A percentile compares a stretch with the other conserved stretches of the same genome.
These are phyloP conservation scores for Sorex fumeus DNA, from an alignment of 2,113 vertebrate genomes.

Conservation along the genomic window DNA sequence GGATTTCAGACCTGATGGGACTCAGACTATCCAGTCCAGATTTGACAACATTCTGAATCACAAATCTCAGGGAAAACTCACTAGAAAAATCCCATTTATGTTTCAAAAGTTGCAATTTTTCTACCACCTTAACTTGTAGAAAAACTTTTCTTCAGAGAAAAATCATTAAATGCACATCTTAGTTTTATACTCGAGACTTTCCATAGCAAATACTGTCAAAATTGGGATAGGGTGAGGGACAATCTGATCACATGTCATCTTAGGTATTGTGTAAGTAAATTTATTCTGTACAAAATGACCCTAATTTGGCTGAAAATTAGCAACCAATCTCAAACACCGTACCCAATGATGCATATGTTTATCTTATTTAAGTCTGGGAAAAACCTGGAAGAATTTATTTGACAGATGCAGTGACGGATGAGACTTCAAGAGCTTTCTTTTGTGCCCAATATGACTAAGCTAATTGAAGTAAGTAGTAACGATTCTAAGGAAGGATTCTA, in stretches of 20 bases:
- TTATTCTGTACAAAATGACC: background rate
- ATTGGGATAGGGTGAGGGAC: fast-evolving
- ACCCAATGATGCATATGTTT: background rate
- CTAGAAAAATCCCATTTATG: background rate
- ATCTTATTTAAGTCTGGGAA: background rate
- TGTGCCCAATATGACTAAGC: background rate
- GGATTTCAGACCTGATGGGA: background rate
- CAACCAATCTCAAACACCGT: background rate
- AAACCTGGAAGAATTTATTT: background rate
- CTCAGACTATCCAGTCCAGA: background rate
- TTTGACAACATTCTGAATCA: background rate
- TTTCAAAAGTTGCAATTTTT: slow-evolving; percentile 17
- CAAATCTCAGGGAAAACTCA: background rate
- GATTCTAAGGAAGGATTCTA: slow-evolving; percentile 34
- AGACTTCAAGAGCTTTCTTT: background rate
- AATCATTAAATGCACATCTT: slow-evolving; percentile 25
- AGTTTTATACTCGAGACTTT: background rate
- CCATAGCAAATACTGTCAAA: background rate
- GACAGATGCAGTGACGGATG: background rate
- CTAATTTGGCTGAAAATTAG: slow-evolving; percentile 5
- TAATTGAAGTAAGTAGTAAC: background rate
- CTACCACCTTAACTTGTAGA: background rate
- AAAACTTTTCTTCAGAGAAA: background rate
- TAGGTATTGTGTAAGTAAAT: background rate
- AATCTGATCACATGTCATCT: background rate